phyloP scores from a whole-genome alignment of 2,888 invertebrate genomes.

The Sisyra nigra region DNA sequence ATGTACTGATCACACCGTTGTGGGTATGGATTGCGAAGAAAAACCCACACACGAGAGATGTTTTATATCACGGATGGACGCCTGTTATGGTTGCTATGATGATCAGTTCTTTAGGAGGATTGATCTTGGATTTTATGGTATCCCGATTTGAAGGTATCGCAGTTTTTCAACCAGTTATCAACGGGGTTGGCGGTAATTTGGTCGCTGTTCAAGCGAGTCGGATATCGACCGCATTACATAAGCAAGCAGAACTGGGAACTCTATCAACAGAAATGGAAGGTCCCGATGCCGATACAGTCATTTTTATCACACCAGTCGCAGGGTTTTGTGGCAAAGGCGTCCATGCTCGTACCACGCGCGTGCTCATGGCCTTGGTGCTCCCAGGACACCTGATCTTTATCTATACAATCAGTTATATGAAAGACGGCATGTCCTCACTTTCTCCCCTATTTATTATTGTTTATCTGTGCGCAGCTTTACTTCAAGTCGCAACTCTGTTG shows the following conservation, averaged over 20 bases:
- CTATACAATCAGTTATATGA: slow-evolving; percentile 51
- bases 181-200: slow-evolving; percentile 67
- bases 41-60: slow-evolving; percentile 51
- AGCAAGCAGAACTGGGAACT: slow-evolving; percentile 41
- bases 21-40: slow-evolving; percentile 57
- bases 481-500: slow-evolving; percentile 41
- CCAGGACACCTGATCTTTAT: slow-evolving; percentile 65
- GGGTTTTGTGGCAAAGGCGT: slow-evolving; percentile 44
- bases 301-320: slow-evolving; percentile 39
- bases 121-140: slow-evolving; percentile 57
- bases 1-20: slow-evolving; percentile 47
- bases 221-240: slow-evolving; percentile 57
- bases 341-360: slow-evolving; percentile 51
- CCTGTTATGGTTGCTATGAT: slow-evolving; percentile 69
- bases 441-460: slow-evolving; percentile 49
- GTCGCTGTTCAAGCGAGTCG: slow-evolving; percentile 60
- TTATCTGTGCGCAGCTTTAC: slow-evolving; percentile 47
- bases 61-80: slow-evolving; percentile 57
- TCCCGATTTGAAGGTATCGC: slow-evolving; percentile 50
- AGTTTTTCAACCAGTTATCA: slow-evolving; percentile 69
- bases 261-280: slow-evolving; percentile 29
- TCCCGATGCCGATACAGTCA: slow-evolving; percentile 32
- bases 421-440: slow-evolving; percentile 46
- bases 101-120: slow-evolving; percentile 60
- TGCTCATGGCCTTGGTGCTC: slow-evolving; percentile 55